Evolutionary conservation across 2,113 vertebrate species (phyloP).

Genomic region (Sigmodon hispidus): DNA sequence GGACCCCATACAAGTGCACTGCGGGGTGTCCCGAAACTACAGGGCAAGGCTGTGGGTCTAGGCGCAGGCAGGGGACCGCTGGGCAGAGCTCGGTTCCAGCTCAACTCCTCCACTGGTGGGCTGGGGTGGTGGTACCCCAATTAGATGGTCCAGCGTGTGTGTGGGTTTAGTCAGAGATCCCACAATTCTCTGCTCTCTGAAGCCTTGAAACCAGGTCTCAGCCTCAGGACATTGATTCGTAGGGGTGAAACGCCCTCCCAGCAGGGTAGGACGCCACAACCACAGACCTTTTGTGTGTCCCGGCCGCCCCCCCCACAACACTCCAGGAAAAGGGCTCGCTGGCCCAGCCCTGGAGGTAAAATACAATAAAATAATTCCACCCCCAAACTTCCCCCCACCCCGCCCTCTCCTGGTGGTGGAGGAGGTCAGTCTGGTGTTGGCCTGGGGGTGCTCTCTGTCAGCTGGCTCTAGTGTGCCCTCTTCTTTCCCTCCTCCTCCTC

Average conservation of each 20-base stretch:
- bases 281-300: slow-evolving; percentile 79
- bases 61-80: neutral
- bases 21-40: neutral
- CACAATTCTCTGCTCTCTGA: neutral
- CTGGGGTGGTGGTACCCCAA: neutral
- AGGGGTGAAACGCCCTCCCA: slow-evolving; percentile 79
- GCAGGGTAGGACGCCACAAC: slow-evolving; percentile 85
- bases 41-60: neutral
- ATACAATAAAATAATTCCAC: slow-evolving; percentile 71
- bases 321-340: slow-evolving; percentile 64
- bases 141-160: neutral
- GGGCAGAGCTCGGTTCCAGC: neutral
- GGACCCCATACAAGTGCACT: neutral
- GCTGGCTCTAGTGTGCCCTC: neutral
- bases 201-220: slow-evolving; percentile 17
- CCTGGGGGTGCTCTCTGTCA: neutral
- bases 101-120: neutral
- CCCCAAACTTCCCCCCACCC: slow-evolving; percentile 35
- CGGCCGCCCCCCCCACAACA: neutral
- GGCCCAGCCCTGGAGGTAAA: slow-evolving; percentile 48
- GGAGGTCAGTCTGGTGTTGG: slow-evolving; percentile 61
- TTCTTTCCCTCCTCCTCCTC: slow-evolving; percentile 44
- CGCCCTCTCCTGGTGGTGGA: slow-evolving; percentile 51
- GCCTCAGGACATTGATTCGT: slow-evolving; percentile 63
- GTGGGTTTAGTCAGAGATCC: neutral